Evolutionary conservation across 2,888 invertebrate genomes (phyloP).

Genomic region (Endomychus coccineus): DNA sequence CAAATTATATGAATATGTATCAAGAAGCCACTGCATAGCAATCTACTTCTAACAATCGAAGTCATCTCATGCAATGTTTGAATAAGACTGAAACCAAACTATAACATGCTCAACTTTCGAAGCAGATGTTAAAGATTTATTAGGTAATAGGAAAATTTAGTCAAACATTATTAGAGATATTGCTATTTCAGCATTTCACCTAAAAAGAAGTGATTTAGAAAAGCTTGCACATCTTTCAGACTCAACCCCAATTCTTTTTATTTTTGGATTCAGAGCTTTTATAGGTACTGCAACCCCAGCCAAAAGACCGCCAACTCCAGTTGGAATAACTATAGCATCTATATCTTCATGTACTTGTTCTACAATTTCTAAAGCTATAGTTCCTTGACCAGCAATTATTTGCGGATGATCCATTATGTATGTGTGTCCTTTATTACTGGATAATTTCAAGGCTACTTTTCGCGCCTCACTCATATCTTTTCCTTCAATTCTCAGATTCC

Average conservation of each 20-base stretch:
- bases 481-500: slow-evolving; percentile 77
- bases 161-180: too few relatives aligned
- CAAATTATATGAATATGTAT: too few relatives aligned
- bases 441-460: slow-evolving; percentile 65
- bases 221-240: slow-evolving; percentile 88
- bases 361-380: slow-evolving; percentile 84
- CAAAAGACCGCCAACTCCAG: slow-evolving; percentile 89
- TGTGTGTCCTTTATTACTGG: slow-evolving; percentile 60
- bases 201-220: too few relatives aligned
- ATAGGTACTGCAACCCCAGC: slow-evolving; percentile 87
- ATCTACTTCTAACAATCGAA: too few relatives aligned
- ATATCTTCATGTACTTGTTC: slow-evolving; percentile 80
- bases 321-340: slow-evolving; percentile 85
- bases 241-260: slow-evolving; percentile 86
- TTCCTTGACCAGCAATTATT: slow-evolving; percentile 93
- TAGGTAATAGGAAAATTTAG: too few relatives aligned
- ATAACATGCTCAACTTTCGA: too few relatives aligned
- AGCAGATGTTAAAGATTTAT: too few relatives aligned
- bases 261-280: slow-evolving; percentile 75
- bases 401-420: slow-evolving; percentile 95
- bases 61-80: too few relatives aligned
- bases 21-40: too few relatives aligned
- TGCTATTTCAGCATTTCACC: too few relatives aligned
- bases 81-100: too few relatives aligned
- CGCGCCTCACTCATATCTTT: slow-evolving; percentile 81